Base-by-base conservation (phyloP, 2,888 invertebrate species). In the Agrochola lychnidis region DNA sequence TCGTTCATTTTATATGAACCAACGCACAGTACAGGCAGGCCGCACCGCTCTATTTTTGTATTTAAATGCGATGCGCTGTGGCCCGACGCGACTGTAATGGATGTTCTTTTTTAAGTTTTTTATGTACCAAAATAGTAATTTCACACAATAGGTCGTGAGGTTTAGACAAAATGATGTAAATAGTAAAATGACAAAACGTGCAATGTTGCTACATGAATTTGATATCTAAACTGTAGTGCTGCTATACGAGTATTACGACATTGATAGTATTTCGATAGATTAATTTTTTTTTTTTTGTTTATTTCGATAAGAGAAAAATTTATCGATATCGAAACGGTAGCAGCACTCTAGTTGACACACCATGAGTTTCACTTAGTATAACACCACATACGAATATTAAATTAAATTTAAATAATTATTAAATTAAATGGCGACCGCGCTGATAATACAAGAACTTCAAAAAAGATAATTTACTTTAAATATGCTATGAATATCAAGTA, bases 101-200 rank as follows among this genome's bases (percentile, higher is more conserved):
- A 30, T 30, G 30, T 30, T 30, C 30, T 7, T 30, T 7, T 30
- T 53, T 48, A 30, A 14, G 66, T 25, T 59, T 59, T n/a, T 30
- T 16, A 59, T 16, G 30, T 59, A 30, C 10, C n/a, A 25, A 42
- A 64, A 42, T 42, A 61, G 4, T 68, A 16, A 61, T 61, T 61
- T 68, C 36, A 19, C 59, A 66, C 6, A 36, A n/a, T 36, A 53
- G 25, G 7, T 75, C 14, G 25, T 66, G 76, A 81, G 22, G 9
- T 56, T 30, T 25, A 57, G 56, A 63, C 36, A 53, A 59, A 68
- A 78, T 77, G 56, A 78, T 77, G 36, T 77, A 77, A 62, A 62
- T 76, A 48, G 62, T 79, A 67, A 82, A 77, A 79, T 79, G 83
- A 78, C 9, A 82, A 77, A 79, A 78, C 79, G 78, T 79, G 79